Evolutionary conservation across 2,888 invertebrate genomes (phyloP), one percentile per base, ranked within the genome.

Genomic region (Drosophila yooni): DNA sequence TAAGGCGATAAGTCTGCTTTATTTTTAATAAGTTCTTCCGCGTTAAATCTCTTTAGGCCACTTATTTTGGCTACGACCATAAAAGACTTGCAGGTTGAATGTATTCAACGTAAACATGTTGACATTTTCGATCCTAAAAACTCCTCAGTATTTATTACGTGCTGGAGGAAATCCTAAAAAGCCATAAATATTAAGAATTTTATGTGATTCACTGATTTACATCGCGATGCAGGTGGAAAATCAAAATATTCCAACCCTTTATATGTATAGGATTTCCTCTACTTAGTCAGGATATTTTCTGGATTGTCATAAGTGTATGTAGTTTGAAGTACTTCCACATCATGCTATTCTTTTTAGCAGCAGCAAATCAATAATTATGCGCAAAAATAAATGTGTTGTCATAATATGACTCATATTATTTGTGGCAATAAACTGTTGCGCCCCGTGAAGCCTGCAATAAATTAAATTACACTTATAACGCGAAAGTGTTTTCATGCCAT

Each of bases 361-460:
- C 21, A 34, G 13, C 21, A 53, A 74, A 86, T 86, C 89, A 74
- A 81, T 79, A 83, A 27, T 40, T 62, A 63, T 76, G 66, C 59
- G 62, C 69, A 73, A 66, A 74, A 69, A 70, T 68, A 75, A 61
- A 65, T 75, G 71, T 81, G 77, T 40, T 80, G 83, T 81, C 81
- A 75, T 78, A 73, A 65, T 71, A 56, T 74, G 80, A 76, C 52
- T 71, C 81, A 77, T 54, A 56, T 62, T 38, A 51, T 38, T 66
- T 57, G 70, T 60, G 74, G 75, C 60, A 70, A 68, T 81, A 71
- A 83, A 74, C 66, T 66, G 51, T 65, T 54, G 68, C 66, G 64
- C 73, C 75, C 83, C 71, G 73, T 66, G 78, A 57, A 54, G 77
- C 33, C 54, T 11, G 80, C 57, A 56, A 60, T 77, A 77, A 79